Percentiles rank a stretch among this genome's conserved stretches.
These are phyloP conservation scores for Drosophila melanica DNA, from an alignment of 1,140 invertebrate genomes.

Conservation along the genomic window DNA sequence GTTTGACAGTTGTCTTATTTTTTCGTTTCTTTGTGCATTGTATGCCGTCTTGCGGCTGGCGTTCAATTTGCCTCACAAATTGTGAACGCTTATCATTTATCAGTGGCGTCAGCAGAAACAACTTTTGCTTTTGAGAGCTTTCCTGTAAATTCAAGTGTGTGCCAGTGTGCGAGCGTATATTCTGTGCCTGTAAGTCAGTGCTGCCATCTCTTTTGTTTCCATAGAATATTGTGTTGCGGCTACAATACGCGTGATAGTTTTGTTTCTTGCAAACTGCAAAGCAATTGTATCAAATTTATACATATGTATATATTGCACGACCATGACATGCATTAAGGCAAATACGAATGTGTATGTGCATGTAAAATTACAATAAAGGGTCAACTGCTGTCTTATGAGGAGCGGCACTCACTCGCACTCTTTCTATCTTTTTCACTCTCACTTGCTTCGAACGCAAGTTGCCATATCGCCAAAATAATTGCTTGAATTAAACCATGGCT, in stretches of 20 bases:
- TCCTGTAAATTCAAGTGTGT: slow-evolving; percentile 9
- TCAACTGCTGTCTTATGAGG: slow-evolving; percentile 5
- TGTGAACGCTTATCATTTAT: slow-evolving; percentile 50
- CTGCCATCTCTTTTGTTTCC: slow-evolving; percentile 42
- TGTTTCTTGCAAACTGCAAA: not conserved
- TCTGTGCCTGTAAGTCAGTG: slow-evolving; percentile 25
- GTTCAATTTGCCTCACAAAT: slow-evolving; percentile 21
- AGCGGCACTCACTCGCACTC: slow-evolving; percentile 17
- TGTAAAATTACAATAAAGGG: slow-evolving; percentile 13
- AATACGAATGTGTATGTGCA: slow-evolving; percentile 1
- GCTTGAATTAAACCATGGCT: slow-evolving; percentile 8
- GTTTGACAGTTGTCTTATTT: slow-evolving; percentile 12
- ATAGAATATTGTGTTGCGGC: slow-evolving; percentile 1
- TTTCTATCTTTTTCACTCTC: slow-evolving; percentile 33
- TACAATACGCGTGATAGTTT: not conserved
- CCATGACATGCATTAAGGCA: slow-evolving; percentile 17
- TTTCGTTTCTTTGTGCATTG: slow-evolving; percentile 17
- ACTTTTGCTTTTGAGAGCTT: slow-evolving; percentile 48
- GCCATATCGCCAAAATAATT: slow-evolving; percentile 27
- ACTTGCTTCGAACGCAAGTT: slow-evolving; percentile 22
- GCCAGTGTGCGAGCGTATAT: slow-evolving; percentile 16
- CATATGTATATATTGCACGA: not conserved
- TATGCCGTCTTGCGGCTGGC: not conserved
- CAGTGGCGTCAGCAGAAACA: slow-evolving; percentile 49
- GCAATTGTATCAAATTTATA: slow-evolving; percentile 14